A percentile compares a stretch with the other conserved stretches of the same genome.
These are phyloP conservation scores for Channallabes apus DNA, from an alignment of 2,797 vertebrate species.

Conservation along the genomic window DNA sequence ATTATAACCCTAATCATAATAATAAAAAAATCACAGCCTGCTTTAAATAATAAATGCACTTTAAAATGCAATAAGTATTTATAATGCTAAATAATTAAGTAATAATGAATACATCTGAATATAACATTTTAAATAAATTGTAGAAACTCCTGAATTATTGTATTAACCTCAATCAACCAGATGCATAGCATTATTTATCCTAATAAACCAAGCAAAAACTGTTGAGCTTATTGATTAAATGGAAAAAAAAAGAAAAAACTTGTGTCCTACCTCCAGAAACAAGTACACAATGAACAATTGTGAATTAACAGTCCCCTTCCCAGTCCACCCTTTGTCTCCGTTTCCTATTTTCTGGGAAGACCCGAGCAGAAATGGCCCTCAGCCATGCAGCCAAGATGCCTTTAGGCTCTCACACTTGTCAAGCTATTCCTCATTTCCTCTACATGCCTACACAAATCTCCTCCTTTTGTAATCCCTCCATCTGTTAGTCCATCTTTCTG, in stretches of 20 bases:
- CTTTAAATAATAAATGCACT: neutral
- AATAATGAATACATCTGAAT: neutral
- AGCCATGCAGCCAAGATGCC: conserved; percentile 19
- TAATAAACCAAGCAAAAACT: neutral
- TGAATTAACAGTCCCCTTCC: neutral
- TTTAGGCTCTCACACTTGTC: conserved; percentile 31
- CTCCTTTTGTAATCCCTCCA: conserved; percentile 74
- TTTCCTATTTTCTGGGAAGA: conserved; percentile 13
- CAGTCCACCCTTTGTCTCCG: conserved; percentile 14
- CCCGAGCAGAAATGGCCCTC: conserved; percentile 28
- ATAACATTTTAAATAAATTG: neutral
- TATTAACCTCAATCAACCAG: neutral
- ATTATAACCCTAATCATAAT: no score
- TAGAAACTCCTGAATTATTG: no score
- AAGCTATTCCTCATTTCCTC: conserved; percentile 40
- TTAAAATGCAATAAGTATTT: neutral
- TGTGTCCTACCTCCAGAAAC: conserved; percentile 22
- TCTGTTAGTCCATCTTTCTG: conserved; percentile 63
- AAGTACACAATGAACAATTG: conserved; percentile 20
- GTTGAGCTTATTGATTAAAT: neutral
- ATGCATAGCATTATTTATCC: neutral
- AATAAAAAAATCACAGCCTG: neutral
- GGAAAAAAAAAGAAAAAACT: neutral
- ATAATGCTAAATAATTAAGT: neutral
- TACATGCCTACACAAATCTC: conserved; percentile 54